Evolutionary conservation across 2,888 invertebrate species (phyloP).

Genomic region (Microctonus aethiopoides): DNA sequence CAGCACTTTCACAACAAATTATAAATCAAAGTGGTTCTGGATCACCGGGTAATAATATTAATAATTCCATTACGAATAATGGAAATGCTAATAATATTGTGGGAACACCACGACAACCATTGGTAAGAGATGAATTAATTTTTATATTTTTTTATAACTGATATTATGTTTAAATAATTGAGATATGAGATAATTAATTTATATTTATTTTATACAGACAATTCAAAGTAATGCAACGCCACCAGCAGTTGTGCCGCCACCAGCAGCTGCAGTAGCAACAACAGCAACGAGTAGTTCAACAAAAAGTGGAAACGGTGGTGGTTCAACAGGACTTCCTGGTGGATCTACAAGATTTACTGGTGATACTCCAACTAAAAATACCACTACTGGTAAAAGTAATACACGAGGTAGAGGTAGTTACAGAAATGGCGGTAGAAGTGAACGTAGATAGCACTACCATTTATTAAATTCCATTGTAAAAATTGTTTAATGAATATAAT

Average conservation of each 20-base stretch:
- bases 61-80: slow-evolving; percentile 60
- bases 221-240: slow-evolving; percentile 55
- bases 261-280: slow-evolving; percentile 50
- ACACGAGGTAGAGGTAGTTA: slow-evolving; percentile 61
- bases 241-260: slow-evolving; percentile 42
- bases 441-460: slow-evolving; percentile 63
- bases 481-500: neutral
- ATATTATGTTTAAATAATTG: neutral
- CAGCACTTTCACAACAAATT: slow-evolving; percentile 66
- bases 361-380: slow-evolving; percentile 53
- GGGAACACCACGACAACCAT: slow-evolving; percentile 53
- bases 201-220: slow-evolving; percentile 43
- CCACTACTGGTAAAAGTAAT: slow-evolving; percentile 54
- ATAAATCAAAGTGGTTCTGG: slow-evolving; percentile 57
- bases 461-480: slow-evolving; percentile 39
- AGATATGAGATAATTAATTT: neutral
- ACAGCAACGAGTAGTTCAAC: slow-evolving; percentile 53
- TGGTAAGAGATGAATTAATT: slow-evolving; percentile 44
- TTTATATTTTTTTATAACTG: neutral
- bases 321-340: slow-evolving; percentile 49
- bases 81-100: slow-evolving; percentile 60
- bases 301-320: slow-evolving; percentile 55
- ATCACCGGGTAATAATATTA: slow-evolving; percentile 51
- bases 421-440: slow-evolving; percentile 60
- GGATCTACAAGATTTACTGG: slow-evolving; percentile 49